Evolutionary conservation across 2,113 vertebrate genomes (phyloP), one percentile per base, ranked within the genome.

Genomic region (Apistogramma diplotaenia): DNA sequence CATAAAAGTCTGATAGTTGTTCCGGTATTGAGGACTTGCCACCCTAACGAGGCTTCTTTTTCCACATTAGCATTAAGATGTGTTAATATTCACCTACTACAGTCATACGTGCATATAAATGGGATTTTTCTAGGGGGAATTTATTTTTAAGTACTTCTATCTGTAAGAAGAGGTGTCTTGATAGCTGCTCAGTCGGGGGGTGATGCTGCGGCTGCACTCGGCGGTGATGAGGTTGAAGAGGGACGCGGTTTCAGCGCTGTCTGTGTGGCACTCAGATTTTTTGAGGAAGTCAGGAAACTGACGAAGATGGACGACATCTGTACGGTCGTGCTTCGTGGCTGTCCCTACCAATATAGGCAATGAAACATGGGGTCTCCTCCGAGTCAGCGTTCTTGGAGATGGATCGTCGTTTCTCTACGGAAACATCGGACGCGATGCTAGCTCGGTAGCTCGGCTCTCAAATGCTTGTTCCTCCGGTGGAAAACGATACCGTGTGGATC

Each of bases 281-380:
- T 65, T 81, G 76, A 90, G 92, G 91, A 92, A 89, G 91, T 89
- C 29, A 9, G 37, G 19, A 59, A 75, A 71, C 82, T 60, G 46
- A 40, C 23, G 51, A 56, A 73, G 83, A 83, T 71, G 79, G 89
- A 85, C 37, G 82, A 76, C 71, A 8, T 56, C 5, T 21, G 25
- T 3, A 3, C 1, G 27, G 19, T 46, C 16, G 1, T 19, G 8
- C 21, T 43, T 8, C 27, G 16, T 9, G 5, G 9, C 9, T 73
- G 72, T 77, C 33, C 43, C 2, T 43, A 43, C 8, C 29, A 6
- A 13, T 2, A 33, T 9, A 4, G 2, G 18, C 13, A 46, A 29
- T 2, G 5, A n/a, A 43, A 67, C 74, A 46, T 2, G 51, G 86
- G 74, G 83, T 55, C 1, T n/a, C 2, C n/a, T 73, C 70, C n/a